Percentiles rank a stretch among this genome's conserved stretches.
Conservation (phyloP, 2,113 vertebrate species). For the Leptodactylus fuscus region DNA sequence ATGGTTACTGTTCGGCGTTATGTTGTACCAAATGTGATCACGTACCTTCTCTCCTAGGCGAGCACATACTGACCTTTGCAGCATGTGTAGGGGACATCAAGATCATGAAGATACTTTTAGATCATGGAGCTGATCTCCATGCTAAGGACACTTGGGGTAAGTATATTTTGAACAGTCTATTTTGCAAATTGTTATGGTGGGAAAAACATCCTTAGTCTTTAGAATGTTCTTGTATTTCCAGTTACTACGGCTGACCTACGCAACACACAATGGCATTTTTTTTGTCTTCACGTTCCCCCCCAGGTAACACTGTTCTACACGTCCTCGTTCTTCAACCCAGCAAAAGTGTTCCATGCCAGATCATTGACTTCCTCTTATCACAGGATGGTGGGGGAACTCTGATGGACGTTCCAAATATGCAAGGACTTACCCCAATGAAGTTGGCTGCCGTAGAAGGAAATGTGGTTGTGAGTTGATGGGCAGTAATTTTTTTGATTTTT, state of each 20-base stretch:
- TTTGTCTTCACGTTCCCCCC: neutral
- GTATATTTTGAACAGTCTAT: constrained; percentile 41
- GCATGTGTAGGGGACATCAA: constrained; percentile 87
- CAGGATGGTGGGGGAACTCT: constrained; percentile 75
- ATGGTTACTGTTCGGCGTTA: too few relatives aligned
- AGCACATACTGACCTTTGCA: constrained; percentile 92
- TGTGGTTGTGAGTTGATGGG: constrained; percentile 78
- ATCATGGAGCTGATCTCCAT: constrained; percentile 88
- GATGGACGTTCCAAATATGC: constrained; percentile 82
- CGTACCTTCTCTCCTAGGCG: constrained; percentile 85
- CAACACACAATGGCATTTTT: neutral
- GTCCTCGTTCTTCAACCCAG: constrained; percentile 88
- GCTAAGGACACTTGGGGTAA: constrained; percentile 89
- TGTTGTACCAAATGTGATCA: too few relatives aligned
- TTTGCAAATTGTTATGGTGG: too few relatives aligned
- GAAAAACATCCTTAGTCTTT: neutral
- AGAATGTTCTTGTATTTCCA: neutral
- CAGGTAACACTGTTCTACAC: constrained; percentile 92
- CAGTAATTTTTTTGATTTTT: neutral
- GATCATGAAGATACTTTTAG: constrained; percentile 86
- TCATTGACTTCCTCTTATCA: constrained; percentile 85
- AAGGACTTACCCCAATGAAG: constrained; percentile 91
- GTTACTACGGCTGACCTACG: neutral
- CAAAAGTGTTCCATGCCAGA: constrained; percentile 84
- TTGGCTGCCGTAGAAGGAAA: constrained; percentile 92